Conservation (phyloP, 1,140 invertebrate genomes). For the Pteromalus puparum region DNA sequence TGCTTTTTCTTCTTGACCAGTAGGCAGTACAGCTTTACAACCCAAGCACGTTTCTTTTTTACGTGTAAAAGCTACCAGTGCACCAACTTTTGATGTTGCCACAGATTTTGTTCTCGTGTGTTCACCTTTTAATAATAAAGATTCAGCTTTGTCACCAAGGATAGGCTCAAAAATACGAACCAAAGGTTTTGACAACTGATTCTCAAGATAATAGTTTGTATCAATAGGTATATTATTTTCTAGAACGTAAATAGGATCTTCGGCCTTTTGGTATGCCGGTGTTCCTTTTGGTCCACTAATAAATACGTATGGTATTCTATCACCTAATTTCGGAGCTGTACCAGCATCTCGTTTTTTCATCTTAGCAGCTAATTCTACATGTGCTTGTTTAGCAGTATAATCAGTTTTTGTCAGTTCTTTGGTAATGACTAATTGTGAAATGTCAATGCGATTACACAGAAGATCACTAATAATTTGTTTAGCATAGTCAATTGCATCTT, state of each 20-base stretch:
- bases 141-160: slow-evolving; percentile 96
- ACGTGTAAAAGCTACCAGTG: slow-evolving; percentile 93
- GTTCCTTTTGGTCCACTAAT: slow-evolving; percentile 93
- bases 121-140: slow-evolving; percentile 90
- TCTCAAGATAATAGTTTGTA: slow-evolving; percentile 97
- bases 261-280: slow-evolving; percentile 93
- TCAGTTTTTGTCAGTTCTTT: slow-evolving; percentile 99
- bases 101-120: slow-evolving; percentile 96
- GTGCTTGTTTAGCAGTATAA: slow-evolving; percentile 98
- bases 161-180: slow-evolving; percentile 99
- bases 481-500: slow-evolving; percentile 91
- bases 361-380: slow-evolving; percentile 97
- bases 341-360: slow-evolving; percentile 99
- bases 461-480: slow-evolving; percentile 96
- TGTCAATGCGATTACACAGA: slow-evolving; percentile 97
- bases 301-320: slow-evolving; percentile 98
- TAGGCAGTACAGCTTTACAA: slow-evolving; percentile 91
- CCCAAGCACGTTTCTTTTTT: slow-evolving; percentile 96
- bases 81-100: slow-evolving; percentile 96
- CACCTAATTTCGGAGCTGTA: slow-evolving; percentile 98
- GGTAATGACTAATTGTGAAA: slow-evolving; percentile 97
- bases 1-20: slow-evolving; percentile 83
- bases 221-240: slow-evolving; percentile 99
- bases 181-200: slow-evolving; percentile 98
- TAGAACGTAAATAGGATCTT: slow-evolving; percentile 98